Evolutionary conservation across 1,140 invertebrate species (phyloP), one percentile per base, ranked within the genome.

Genomic region (Conopomorpha cramerella): DNA sequence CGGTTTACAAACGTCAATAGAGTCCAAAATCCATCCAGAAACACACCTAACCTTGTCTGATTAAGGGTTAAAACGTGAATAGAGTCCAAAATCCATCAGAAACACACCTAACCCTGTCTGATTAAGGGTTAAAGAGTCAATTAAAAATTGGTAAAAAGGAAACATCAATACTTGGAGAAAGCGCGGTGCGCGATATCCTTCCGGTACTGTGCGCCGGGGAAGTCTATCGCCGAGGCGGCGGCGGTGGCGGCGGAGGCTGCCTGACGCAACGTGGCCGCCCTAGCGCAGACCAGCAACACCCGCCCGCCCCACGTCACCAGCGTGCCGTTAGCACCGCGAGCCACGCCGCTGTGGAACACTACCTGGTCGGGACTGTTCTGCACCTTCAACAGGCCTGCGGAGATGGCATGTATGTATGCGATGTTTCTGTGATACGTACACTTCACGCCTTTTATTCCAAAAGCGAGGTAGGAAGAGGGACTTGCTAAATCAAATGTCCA

Each of bases 291-390:
- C 32, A 93, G 88, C 8, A 98, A 74, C 2, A 98, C 95, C 51
- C 96, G 83, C 1, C 96, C 96, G 16, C 96, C 96, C 63, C 87
- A 90, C n/a, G 94, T 96, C 7, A 93, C 72, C 10, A 94, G 55
- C 25, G 86, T 67, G 25, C 80, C 82, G 33, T 85, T 62, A 1
- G 77, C 57, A 13, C 84, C 81, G 17, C 80, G 47, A 2, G 76
- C 65, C 4, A 88, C 84, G 12, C 87, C 89, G 63, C 87, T 88
- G 49, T 91, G 86, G 53, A 90, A 91, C 25, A 92, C 78, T 10
- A 85, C 55, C 32, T 85, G 73, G 34, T 82, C 66, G 1, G 74
- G 59, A n/a, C 58, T 62, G 2, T 51, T 46, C 6, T 52, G 53
- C 2, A 81, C 62, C 41, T 80, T 64, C 8, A 80, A 78, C 6